Percentiles rank a stretch among this genome's conserved stretches.
These are phyloP conservation scores for Sporophila hypoxantha DNA, from an alignment of 2,113 vertebrate species.

Conservation along the genomic window DNA sequence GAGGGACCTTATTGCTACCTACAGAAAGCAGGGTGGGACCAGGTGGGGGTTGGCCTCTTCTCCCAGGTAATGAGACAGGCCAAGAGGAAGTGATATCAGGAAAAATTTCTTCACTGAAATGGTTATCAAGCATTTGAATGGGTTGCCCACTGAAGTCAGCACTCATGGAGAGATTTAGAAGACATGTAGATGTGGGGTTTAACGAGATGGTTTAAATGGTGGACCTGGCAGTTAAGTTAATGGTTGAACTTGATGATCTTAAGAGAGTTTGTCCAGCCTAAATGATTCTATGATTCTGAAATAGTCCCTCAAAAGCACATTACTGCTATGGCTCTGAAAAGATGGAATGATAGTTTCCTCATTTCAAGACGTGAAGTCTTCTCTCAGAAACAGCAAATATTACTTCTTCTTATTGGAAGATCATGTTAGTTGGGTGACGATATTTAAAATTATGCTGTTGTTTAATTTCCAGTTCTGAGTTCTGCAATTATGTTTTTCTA, in stretches of 20 bases:
- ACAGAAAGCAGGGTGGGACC: background rate
- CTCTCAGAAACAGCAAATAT: background rate
- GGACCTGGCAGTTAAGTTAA: background rate
- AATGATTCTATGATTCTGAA: background rate
- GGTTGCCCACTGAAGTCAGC: background rate
- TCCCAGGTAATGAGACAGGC: background rate
- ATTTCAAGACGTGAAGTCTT: background rate
- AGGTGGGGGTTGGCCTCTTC: background rate
- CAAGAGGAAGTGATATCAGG: background rate
- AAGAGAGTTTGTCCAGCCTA: background rate
- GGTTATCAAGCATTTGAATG: background rate
- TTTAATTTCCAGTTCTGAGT: background rate
- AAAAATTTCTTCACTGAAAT: background rate
- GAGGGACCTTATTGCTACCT: no score
- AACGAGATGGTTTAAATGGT: background rate
- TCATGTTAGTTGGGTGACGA: background rate
- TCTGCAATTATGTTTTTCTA: background rate
- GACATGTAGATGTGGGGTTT: background rate
- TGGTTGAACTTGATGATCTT: background rate
- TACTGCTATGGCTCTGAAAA: background rate
- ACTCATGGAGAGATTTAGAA: background rate
- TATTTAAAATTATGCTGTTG: background rate
- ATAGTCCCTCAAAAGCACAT: background rate
- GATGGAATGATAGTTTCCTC: background rate
- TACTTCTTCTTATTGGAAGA: background rate